Conservation (phyloP, 2,888 invertebrate genomes). For the Hydraecia micacea region DNA sequence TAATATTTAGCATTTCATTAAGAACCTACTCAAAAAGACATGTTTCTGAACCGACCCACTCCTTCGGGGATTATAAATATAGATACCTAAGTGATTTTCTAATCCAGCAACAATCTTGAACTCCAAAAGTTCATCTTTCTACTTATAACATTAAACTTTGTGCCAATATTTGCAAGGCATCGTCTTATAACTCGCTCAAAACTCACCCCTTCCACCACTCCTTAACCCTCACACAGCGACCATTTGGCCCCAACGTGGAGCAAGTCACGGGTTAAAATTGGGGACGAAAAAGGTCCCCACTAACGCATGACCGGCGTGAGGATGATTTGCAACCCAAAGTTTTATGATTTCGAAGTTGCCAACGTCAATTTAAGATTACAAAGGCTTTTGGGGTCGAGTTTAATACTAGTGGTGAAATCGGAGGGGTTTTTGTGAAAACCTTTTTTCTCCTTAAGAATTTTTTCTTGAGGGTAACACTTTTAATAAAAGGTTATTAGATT, state of each 20-base stretch:
- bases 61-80: not conserved
- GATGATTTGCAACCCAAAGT: slow-evolving; percentile 66
- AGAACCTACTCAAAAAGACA: not conserved
- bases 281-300: slow-evolving; percentile 62
- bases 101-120: not conserved
- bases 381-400: slow-evolving; percentile 58
- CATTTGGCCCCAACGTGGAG: slow-evolving; percentile 50
- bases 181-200: slow-evolving; percentile 29
- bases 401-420: slow-evolving; percentile 46
- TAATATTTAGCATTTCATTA: not conserved
- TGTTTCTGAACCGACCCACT: not conserved
- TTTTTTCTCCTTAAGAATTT: slow-evolving; percentile 37
- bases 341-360: slow-evolving; percentile 63
- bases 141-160: not conserved
- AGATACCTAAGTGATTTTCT: not conserved
- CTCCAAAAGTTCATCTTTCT: not conserved
- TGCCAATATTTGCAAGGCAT: not conserved
- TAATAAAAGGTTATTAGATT: slow-evolving; percentile 51
- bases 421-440: slow-evolving; percentile 53
- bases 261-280: slow-evolving; percentile 67
- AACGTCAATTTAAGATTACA: slow-evolving; percentile 65
- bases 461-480: slow-evolving; percentile 52
- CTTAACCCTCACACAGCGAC: slow-evolving; percentile 33
- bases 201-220: slow-evolving; percentile 35
- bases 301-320: slow-evolving; percentile 59